Evolutionary conservation across 2,888 invertebrate genomes (phyloP), one percentile per base, ranked within the genome.

Genomic region (Cephus pulcher): DNA sequence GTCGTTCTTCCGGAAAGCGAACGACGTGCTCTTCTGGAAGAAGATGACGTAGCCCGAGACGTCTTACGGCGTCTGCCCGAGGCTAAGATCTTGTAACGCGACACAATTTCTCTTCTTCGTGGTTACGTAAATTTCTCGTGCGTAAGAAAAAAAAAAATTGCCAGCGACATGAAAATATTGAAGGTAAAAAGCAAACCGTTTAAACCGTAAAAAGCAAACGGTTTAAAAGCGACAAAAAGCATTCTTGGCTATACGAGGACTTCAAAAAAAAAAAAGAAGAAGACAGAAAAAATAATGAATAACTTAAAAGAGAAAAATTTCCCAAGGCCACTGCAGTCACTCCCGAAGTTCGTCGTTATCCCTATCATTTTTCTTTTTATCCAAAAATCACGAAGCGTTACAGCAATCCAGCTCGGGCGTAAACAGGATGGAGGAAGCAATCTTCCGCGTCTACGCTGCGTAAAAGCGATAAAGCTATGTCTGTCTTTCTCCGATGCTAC

Each of bases 201-300:
- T 23, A 4, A 15, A 15, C 40, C 15, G 0, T 40, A 32, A 32
- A 32, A 32, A 32, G 33, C 33, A 33, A 33, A 40, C 9, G 9
- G 0, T 15, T 40, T 23, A 40, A 23, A 40, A 23, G 40, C 15
- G 6, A 23, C 23, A 23, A 40, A 40, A 15, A 40, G 40, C 2
- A 23, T 40, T 40, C 1, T 23, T 23, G 6, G 78, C 68, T 80
- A 75, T 34, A 33, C 30, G 75, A 69, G 69, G 77, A 35, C 74
- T 40, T 9, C 9, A 34, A 34, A 74, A 75, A 69, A 69, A 69
- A 75, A 74, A 77, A 78, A 15, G 56, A 76, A 78, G 32, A 34
- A 33, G 40, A 80, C 75, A 80, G 34, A 34, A 34, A 40, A 80
- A 35, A 68, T 76, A n/a, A n/a, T 34, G 76, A 78, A 70, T 40